phyloP scores from a whole-genome alignment of 2,888 invertebrate genomes.

The Acleris literana region DNA sequence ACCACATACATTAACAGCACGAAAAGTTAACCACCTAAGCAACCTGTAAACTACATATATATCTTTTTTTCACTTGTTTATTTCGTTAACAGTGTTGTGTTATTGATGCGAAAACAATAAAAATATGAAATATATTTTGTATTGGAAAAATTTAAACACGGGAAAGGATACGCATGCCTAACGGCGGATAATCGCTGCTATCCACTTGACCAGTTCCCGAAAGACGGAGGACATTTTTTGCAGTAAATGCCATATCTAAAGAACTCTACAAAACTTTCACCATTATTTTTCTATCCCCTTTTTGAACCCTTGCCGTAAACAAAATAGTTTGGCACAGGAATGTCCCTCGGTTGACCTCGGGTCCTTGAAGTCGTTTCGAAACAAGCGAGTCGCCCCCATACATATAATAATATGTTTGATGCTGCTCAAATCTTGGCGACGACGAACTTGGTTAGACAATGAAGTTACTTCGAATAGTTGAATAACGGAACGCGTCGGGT shows the following conservation, averaged over 20 bases:
- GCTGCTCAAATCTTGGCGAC: slow-evolving; percentile 21
- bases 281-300: neutral
- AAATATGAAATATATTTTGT: too few relatives aligned
- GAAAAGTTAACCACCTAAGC: too few relatives aligned
- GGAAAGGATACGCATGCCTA: too few relatives aligned
- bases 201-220: too few relatives aligned
- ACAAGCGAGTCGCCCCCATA: slow-evolving; percentile 16
- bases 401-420: slow-evolving; percentile 28
- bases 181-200: too few relatives aligned
- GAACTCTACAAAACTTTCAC: neutral
- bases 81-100: too few relatives aligned
- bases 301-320: slow-evolving; percentile 12
- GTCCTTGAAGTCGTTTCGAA: slow-evolving; percentile 28
- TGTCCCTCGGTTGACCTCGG: slow-evolving; percentile 16
- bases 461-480: slow-evolving; percentile 29
- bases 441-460: slow-evolving; percentile 26
- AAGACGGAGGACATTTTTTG: too few relatives aligned
- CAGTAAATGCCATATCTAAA: neutral
- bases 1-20: too few relatives aligned
- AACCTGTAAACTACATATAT: too few relatives aligned
- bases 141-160: too few relatives aligned
- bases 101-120: too few relatives aligned
- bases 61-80: too few relatives aligned
- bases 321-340: slow-evolving; percentile 26
- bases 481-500: slow-evolving; percentile 7